Evolutionary conservation across 2,797 vertebrate species (phyloP).

Genomic region (Australoheros facetus): DNA sequence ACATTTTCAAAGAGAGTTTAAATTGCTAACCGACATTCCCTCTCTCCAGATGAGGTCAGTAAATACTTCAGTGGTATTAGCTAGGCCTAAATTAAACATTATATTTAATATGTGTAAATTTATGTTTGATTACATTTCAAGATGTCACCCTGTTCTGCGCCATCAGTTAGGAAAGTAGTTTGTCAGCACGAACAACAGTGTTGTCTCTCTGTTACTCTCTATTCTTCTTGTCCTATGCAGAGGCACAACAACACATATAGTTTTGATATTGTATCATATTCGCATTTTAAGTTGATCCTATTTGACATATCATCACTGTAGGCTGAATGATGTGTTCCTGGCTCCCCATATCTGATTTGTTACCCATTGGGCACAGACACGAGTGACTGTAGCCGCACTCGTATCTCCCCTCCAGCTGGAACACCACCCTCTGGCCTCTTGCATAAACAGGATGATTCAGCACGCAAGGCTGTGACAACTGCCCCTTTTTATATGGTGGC

Average conservation of each 20-base stretch:
- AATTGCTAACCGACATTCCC: constrained; percentile 15
- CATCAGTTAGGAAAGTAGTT: neutral
- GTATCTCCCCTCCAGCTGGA: constrained; percentile 50
- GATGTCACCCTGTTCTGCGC: neutral
- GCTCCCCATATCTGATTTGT: constrained; percentile 58
- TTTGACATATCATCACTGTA: constrained; percentile 50
- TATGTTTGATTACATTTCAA: constrained; percentile 7
- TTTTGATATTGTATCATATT: constrained; percentile 43
- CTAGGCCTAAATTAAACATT: constrained; percentile 4
- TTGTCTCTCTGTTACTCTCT: neutral
- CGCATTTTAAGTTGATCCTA: constrained; percentile 42
- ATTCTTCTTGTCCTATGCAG: neutral
- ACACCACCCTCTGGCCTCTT: constrained; percentile 43
- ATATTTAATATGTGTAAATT: constrained; percentile 17
- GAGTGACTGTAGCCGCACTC: constrained; percentile 38
- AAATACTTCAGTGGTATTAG: neutral
- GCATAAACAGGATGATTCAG: constrained; percentile 70
- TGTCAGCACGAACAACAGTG: constrained; percentile 12
- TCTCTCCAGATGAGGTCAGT: constrained; percentile 22
- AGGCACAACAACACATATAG: constrained; percentile 6
- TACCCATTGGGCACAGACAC: constrained; percentile 44
- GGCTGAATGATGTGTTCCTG: constrained; percentile 58
- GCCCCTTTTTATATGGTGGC: constrained; percentile 29
- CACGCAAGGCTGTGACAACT: constrained; percentile 37
- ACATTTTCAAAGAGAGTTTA: constrained; percentile 52